A percentile compares a stretch with the other conserved stretches of the same genome.
Evolutionary conservation across 2,888 invertebrate species (phyloP).

Genomic region (Parnassius smintheus): DNA sequence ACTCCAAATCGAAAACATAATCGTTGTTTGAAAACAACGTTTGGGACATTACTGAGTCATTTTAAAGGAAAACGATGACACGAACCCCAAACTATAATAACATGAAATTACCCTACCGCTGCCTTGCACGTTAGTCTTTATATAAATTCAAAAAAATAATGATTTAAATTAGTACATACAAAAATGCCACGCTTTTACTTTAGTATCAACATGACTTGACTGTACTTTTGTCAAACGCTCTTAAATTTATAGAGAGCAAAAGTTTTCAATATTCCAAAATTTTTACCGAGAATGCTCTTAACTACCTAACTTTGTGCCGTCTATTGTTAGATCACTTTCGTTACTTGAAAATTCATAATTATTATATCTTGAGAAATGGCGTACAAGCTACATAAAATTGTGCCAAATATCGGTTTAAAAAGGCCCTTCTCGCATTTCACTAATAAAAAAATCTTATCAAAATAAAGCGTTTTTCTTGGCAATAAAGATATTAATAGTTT

Average conservation of each 20-base stretch:
- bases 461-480: too few species aligned
- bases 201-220: conserved; percentile 9
- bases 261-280: conserved; percentile 13
- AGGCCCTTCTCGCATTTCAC: too few species aligned
- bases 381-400: not conserved
- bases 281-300: conserved; percentile 8
- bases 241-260: conserved; percentile 10
- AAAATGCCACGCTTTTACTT: conserved; percentile 20
- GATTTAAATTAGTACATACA: conserved; percentile 12
- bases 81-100: conserved; percentile 3
- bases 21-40: conserved; percentile 4
- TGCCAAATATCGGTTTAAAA: too few species aligned
- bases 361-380: not conserved
- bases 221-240: conserved; percentile 7
- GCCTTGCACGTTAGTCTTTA: conserved; percentile 40
- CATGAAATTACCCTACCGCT: conserved; percentile 28
- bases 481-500: too few species aligned
- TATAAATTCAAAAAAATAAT: conserved; percentile 10
- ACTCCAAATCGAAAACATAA: conserved; percentile 1
- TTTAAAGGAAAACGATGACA: not conserved
- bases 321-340: conserved; percentile 9
- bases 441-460: too few species aligned
- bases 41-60: conserved; percentile 11
- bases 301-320: conserved; percentile 8
- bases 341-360: conserved; percentile 3